Evolutionary conservation across 2,797 vertebrate genomes (phyloP), one percentile per base, ranked within the genome.

Genomic region (Typhlichthys eigenmanni): DNA sequence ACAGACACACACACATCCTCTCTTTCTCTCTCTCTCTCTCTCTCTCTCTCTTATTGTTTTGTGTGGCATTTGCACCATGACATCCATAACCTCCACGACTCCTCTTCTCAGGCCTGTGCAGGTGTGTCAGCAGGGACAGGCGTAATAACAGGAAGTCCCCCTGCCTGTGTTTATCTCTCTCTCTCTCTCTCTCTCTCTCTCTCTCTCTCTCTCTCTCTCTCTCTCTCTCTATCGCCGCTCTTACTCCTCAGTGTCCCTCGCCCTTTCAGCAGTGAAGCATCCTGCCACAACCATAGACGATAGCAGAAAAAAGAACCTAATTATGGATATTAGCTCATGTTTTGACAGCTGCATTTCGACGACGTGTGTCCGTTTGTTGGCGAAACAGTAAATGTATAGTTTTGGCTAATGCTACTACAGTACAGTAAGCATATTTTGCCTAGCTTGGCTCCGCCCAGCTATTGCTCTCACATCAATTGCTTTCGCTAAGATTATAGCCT

Each of bases 1-100:
- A 19, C 19, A 19, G 2, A 19, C 19, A 2, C 2, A 19, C 17
- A 17, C 17, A 17, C 17, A 17, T 34, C 62, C 47, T 58, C 45
- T n/a, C 10, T 13, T 52, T 63, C 55, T 62, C 53, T 17, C 13
- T 72, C 48, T 14, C 49, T 14, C 6, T 14, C n/a, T 51, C n/a
- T 14, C n/a, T 14, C n/a, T 10, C 34, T 66, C 60, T 19, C 77
- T 83, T 74, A 81, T 88, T 69, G 80, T 67, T 86, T 88, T 70
- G 62, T 59, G 55, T 87, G 80, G 85, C 74, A 89, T 89, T 89
- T 88, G 71, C 57, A 45, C 71, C 69, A 58, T 72, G 77, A 70
- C 66, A 83, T 77, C 72, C 62, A 58, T 64, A 78, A 83, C 75
- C 75, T 74, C 17, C 52, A 66, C 53, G 47, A 60, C 64, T 58